Conservation (phyloP, 2,113 vertebrate species). For the Donacobius atricapilla region DNA sequence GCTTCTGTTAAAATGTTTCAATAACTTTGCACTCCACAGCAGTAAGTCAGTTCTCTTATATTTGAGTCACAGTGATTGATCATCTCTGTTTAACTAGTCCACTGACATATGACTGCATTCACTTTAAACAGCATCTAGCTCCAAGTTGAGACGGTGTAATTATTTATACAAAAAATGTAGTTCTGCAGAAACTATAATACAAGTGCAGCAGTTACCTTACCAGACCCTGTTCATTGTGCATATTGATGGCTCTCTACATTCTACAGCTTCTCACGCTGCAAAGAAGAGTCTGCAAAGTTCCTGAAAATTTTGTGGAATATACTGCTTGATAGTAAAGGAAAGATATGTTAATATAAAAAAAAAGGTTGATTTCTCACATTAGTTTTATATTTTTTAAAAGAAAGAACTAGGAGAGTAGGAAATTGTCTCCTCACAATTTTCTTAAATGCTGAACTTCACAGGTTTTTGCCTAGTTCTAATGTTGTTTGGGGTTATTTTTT, state of each 20-base stretch:
- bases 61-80: neutral
- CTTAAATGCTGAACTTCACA: neutral
- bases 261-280: neutral
- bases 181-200: neutral
- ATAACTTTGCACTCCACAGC: neutral
- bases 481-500: neutral
- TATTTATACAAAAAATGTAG: neutral
- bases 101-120: neutral
- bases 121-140: neutral
- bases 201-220: neutral
- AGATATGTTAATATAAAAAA: neutral
- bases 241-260: neutral
- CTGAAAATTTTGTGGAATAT: neutral
- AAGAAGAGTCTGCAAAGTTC: neutral
- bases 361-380: neutral
- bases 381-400: neutral
- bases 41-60: neutral
- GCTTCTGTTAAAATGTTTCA: neutral
- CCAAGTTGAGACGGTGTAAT: neutral
- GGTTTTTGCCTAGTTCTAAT: neutral
- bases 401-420: neutral
- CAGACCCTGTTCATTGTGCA: neutral
- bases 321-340: neutral
- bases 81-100: neutral
- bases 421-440: neutral